These are phyloP conservation scores for Myotis vivesi DNA, from an alignment of 2,797 vertebrate genomes.

Conservation along the genomic window DNA sequence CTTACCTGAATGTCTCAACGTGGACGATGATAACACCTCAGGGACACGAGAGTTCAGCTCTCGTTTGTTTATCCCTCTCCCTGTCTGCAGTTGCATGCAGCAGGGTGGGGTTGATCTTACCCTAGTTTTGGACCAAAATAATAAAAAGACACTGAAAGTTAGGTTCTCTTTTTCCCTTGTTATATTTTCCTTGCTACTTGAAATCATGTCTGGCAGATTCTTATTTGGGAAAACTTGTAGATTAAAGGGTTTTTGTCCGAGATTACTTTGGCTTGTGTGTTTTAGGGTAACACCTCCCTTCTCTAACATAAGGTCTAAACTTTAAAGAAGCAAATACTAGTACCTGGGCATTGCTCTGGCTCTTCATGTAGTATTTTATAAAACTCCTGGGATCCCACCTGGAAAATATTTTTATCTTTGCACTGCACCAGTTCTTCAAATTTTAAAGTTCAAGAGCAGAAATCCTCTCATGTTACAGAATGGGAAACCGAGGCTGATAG, in stretches of 20 bases:
- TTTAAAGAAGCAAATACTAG: not conserved
- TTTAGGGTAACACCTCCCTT: not conserved
- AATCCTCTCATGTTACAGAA: not conserved
- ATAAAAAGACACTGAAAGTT: not conserved
- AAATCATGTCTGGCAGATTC: not conserved
- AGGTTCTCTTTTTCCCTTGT: not conserved
- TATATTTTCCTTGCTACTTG: conserved; percentile 13
- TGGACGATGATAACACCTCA: not conserved
- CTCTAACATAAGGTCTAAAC: not conserved
- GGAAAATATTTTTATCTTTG: not conserved
- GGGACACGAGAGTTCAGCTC: not conserved
- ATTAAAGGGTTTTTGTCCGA: not conserved
- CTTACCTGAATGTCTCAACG: not conserved
- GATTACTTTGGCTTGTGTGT: not conserved
- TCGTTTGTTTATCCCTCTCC: not conserved
- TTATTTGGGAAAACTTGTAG: not conserved
- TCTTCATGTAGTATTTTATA: not conserved
- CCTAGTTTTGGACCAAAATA: not conserved
- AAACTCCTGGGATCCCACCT: not conserved
- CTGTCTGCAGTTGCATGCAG: not conserved
- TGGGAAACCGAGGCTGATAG: not conserved
- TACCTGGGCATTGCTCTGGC: not conserved
- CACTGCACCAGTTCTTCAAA: not conserved
- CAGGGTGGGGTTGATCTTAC: not conserved
- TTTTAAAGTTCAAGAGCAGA: conserved; percentile 22